phyloP scores from a whole-genome alignment of 37 sponge, comb jelly and placozoan genomes.

The Oscarella lobularis region DNA sequence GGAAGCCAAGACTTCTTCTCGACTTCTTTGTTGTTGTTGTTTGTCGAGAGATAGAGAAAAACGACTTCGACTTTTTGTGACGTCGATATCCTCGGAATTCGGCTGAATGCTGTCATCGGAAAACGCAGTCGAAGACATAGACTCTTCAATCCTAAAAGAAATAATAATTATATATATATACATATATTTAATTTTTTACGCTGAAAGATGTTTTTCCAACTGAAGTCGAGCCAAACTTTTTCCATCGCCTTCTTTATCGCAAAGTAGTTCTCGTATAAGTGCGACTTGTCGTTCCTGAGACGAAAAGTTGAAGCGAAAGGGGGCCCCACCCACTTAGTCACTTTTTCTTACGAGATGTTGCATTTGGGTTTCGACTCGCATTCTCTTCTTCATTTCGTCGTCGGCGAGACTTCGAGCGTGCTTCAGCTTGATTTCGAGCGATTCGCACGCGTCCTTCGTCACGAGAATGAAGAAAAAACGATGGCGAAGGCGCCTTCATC shows the following conservation, averaged over 20 bases:
- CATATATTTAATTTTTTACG: too few species aligned
- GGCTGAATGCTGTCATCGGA: too few species aligned
- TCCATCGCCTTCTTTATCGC: background rate
- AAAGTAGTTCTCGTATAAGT: background rate
- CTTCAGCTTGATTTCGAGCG: constrained; percentile 49
- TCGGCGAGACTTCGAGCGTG: constrained; percentile 26
- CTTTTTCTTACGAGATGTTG: constrained; percentile 34
- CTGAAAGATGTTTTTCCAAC: too few species aligned
- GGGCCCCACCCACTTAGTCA: background rate
- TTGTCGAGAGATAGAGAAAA: too few species aligned
- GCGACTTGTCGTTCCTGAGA: background rate
- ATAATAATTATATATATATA: too few species aligned
- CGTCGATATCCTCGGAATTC: background rate
- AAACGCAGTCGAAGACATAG: too few species aligned
- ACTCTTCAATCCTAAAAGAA: too few species aligned
- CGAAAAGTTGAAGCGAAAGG: background rate
- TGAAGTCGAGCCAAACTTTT: too few species aligned
- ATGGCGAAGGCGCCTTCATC: background rate
- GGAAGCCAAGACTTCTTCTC: too few species aligned
- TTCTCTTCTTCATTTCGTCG: constrained; percentile 31
- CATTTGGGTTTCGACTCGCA: constrained; percentile 16
- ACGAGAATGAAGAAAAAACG: background rate
- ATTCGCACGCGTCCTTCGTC: constrained; percentile 25
- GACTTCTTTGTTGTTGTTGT: too few species aligned
- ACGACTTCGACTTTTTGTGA: too few species aligned